A percentile compares a stretch with the other conserved stretches of the same genome.
phyloP scores from a whole-genome alignment of 2,888 invertebrate species.

The Euphydryas editha region DNA sequence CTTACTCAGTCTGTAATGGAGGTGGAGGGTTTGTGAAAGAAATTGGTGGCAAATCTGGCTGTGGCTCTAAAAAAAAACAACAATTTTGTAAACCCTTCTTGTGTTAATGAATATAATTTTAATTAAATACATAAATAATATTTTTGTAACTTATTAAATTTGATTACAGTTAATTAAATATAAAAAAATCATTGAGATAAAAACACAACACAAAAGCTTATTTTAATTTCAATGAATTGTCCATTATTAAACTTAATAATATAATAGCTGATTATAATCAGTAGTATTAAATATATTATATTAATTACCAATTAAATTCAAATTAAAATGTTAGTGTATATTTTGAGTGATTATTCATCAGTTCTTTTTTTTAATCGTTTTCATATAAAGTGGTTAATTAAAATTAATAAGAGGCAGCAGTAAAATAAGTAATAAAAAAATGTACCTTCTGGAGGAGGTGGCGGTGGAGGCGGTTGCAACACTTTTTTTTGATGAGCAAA shows the following conservation, averaged over 20 bases:
- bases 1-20: constrained; percentile 30
- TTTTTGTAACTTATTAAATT: not conserved
- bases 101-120: not conserved
- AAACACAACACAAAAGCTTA: no score
- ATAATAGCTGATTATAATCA: no score
- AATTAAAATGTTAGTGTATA: not conserved
- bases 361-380: no score
- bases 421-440: no score
- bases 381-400: no score
- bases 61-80: constrained; percentile 15
- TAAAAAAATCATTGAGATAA: no score
- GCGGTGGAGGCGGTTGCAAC: constrained; percentile 49
- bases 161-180: no score
- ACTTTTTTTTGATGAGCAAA: constrained; percentile 55
- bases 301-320: no score
- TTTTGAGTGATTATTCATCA: not conserved
- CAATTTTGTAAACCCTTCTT: not conserved
- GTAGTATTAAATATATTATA: no score
- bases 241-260: no score
- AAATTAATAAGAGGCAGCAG: no score
- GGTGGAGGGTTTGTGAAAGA: constrained; percentile 31
- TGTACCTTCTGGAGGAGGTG: constrained; percentile 39
- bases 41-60: constrained; percentile 1
- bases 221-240: no score
- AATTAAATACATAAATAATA: not conserved